phyloP scores from a whole-genome alignment of 1,140 invertebrate species.

The Lepidostoma basale region DNA sequence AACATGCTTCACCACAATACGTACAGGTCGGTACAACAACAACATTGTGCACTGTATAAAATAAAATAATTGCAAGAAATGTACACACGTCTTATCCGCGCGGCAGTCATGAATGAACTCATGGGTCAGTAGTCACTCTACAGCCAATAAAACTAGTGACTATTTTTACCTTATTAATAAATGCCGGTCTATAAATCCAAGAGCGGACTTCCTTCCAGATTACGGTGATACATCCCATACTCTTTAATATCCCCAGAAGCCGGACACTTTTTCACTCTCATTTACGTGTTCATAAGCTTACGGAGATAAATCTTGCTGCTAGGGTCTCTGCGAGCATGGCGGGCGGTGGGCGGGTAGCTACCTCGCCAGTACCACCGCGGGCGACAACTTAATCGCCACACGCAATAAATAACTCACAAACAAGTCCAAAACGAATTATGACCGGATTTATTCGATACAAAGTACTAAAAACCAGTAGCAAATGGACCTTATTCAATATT shows the following conservation, averaged over 20 bases:
- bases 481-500: slow-evolving; percentile 41
- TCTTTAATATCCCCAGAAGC: slow-evolving; percentile 8
- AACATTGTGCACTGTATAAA: too few relatives aligned
- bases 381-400: slow-evolving; percentile 45
- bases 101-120: too few relatives aligned
- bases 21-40: too few relatives aligned
- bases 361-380: neutral
- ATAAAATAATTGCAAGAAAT: too few relatives aligned
- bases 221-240: neutral
- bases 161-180: too few relatives aligned
- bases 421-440: slow-evolving; percentile 45
- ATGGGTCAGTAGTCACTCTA: too few relatives aligned
- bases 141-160: too few relatives aligned
- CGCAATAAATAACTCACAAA: slow-evolving; percentile 45
- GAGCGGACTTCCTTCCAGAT: neutral
- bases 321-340: neutral
- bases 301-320: slow-evolving; percentile 28
- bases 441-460: slow-evolving; percentile 40
- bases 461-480: slow-evolving; percentile 42
- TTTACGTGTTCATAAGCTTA: slow-evolving; percentile 26
- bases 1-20: too few relatives aligned
- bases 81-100: too few relatives aligned
- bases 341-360: neutral
- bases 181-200: neutral
- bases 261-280: slow-evolving; percentile 28